These are phyloP conservation scores for Rhinogobius similis DNA, from an alignment of 2,113 vertebrate genomes.

Conservation along the genomic window DNA sequence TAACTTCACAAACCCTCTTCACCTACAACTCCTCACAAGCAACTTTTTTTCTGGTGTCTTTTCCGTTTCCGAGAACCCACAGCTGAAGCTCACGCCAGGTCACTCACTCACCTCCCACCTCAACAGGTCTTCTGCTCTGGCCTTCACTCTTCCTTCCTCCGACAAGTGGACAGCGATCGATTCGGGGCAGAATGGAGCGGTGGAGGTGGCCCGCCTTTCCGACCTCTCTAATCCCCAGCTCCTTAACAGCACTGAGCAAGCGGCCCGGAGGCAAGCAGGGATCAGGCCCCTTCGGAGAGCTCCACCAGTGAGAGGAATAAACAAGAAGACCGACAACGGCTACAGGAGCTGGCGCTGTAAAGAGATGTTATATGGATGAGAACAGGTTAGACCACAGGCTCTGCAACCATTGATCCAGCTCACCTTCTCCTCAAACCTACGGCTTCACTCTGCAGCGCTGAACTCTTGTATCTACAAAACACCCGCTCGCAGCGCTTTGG, in stretches of 20 bases:
- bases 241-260: slow-evolving; percentile 55
- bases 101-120: slow-evolving; percentile 42
- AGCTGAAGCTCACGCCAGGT: slow-evolving; percentile 33
- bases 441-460: slow-evolving; percentile 21
- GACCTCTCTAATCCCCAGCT: slow-evolving; percentile 60
- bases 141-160: slow-evolving; percentile 41
- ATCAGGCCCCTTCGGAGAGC: slow-evolving; percentile 54
- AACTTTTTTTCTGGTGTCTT: background rate
- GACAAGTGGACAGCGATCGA: slow-evolving; percentile 49
- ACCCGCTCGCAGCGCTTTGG: slow-evolving; percentile 34
- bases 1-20: too few species aligned
- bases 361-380: slow-evolving; percentile 54
- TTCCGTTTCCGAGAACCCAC: background rate
- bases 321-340: slow-evolving; percentile 34
- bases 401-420: slow-evolving; percentile 57
- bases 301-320: slow-evolving; percentile 57
- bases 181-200: slow-evolving; percentile 18
- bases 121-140: slow-evolving; percentile 27
- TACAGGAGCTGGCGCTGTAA: slow-evolving; percentile 5
- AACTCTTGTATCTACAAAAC: slow-evolving; percentile 42
- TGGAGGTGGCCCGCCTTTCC: slow-evolving; percentile 37
- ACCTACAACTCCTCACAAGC: too few species aligned
- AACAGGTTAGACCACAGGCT: slow-evolving; percentile 53
- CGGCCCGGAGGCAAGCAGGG: slow-evolving; percentile 48
- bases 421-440: slow-evolving; percentile 50